phyloP scores from a whole-genome alignment of 2,888 invertebrate species.

The Agelastica alni region DNA sequence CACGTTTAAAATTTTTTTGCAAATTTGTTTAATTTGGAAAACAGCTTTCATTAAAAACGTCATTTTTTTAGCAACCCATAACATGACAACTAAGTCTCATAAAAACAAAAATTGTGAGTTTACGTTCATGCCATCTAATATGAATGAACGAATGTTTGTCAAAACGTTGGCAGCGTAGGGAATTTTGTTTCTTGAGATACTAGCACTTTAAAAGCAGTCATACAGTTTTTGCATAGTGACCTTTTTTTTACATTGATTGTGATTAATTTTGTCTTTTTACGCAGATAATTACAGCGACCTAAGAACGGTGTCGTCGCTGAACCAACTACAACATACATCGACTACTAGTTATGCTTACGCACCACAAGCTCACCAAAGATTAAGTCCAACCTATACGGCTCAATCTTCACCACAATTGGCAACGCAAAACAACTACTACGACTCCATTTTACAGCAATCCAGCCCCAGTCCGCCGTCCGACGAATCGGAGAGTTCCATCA shows the following conservation, averaged over 20 bases:
- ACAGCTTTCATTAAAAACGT: too few species aligned
- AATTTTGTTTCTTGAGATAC: too few species aligned
- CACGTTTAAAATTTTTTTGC: too few species aligned
- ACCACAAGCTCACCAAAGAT: conserved; percentile 41
- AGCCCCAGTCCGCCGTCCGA: conserved; percentile 50
- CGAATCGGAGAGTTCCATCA: conserved; percentile 48
- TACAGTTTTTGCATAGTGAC: background rate
- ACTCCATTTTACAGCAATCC: conserved; percentile 46
- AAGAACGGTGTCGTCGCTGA: conserved; percentile 42
- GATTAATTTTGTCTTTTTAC: background rate
- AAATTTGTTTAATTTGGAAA: too few species aligned
- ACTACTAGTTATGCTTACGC: conserved; percentile 42
- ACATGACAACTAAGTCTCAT: too few species aligned
- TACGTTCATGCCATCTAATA: too few species aligned
- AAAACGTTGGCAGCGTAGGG: too few species aligned
- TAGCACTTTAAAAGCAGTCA: background rate
- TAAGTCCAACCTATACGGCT: conserved; percentile 50
- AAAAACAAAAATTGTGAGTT: too few species aligned
- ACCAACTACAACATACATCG: conserved; percentile 47
- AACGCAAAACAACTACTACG: conserved; percentile 46
- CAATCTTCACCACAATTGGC: conserved; percentile 53
- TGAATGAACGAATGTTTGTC: too few species aligned
- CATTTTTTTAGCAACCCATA: too few species aligned
- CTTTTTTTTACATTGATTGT: conserved; percentile 23
- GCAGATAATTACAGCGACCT: conserved; percentile 49